Conservation (phyloP, 1,140 invertebrate species). For the Wiebesia pumilae region DNA sequence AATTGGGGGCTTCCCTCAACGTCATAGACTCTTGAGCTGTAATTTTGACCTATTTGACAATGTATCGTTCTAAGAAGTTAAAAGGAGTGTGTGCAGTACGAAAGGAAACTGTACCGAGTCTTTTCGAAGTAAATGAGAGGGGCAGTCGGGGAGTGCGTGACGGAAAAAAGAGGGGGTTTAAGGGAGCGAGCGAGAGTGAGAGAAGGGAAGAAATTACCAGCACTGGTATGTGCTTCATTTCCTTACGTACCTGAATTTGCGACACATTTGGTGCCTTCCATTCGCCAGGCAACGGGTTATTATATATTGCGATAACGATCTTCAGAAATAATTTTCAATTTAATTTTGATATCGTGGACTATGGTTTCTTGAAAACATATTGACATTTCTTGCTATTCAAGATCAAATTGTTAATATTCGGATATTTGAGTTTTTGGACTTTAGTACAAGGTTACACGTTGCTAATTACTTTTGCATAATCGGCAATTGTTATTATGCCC, state of each 20-base stretch:
- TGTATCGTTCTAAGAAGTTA: background rate
- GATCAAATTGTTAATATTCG: too few species aligned
- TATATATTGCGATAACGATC: background rate
- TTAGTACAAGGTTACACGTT: too few species aligned
- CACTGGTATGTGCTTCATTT: background rate
- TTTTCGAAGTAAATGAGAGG: background rate
- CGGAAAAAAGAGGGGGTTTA: background rate
- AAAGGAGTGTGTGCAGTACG: background rate
- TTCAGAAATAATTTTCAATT: background rate
- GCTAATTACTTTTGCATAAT: too few species aligned
- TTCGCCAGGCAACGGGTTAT: background rate
- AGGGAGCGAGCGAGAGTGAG: background rate
- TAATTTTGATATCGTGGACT: background rate
- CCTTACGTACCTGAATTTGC: background rate
- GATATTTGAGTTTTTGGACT: too few species aligned
- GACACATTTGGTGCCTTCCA: background rate
- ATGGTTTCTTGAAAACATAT: background rate
- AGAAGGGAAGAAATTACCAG: background rate
- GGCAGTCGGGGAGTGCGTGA: background rate
- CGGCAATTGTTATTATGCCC: too few species aligned
- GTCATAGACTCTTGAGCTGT: background rate
- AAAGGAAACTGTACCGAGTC: background rate
- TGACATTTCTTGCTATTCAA: background rate
- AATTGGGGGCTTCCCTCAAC: background rate
- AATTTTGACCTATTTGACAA: constrained; percentile 28